Evolutionary conservation across 2,797 vertebrate species (phyloP).

Genomic region (Tauraco hartlaubi): DNA sequence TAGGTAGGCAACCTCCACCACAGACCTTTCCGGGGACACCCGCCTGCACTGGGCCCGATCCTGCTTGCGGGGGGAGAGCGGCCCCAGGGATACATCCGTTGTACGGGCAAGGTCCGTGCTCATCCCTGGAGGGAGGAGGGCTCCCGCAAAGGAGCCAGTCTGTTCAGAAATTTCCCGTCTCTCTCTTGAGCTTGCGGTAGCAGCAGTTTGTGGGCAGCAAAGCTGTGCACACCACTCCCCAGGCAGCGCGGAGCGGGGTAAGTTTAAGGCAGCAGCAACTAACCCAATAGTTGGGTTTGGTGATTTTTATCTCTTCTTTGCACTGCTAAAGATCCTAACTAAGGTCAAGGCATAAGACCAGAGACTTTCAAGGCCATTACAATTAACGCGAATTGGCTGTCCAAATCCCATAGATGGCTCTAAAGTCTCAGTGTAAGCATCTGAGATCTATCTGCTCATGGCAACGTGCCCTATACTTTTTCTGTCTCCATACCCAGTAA

Average conservation of each 20-base stretch:
- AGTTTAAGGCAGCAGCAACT: background rate
- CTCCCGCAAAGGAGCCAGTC: background rate
- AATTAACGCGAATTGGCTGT: slow-evolving; percentile 1
- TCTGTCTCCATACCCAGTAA: slow-evolving; percentile 42
- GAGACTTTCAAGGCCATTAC: slow-evolving; percentile 3
- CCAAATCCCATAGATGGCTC: slow-evolving; percentile 59
- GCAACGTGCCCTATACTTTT: slow-evolving; percentile 56
- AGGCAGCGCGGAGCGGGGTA: background rate
- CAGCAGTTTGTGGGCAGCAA: background rate
- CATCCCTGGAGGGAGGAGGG: background rate
- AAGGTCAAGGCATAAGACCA: background rate
- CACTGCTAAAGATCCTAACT: background rate
- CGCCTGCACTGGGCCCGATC: background rate
- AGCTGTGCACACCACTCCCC: background rate
- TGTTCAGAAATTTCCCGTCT: background rate
- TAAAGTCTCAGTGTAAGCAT: slow-evolving; percentile 55
- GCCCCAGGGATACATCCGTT: background rate
- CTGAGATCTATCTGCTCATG: slow-evolving; percentile 32
- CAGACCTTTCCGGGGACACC: background rate
- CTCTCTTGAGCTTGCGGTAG: background rate
- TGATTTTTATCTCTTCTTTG: background rate
- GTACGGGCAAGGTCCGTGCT: background rate
- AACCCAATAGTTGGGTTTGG: background rate
- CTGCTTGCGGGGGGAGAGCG: background rate
- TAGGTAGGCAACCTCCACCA: background rate